Base-by-base conservation (phyloP, 2,797 vertebrate species). In the Thripadectes ignobilis region DNA sequence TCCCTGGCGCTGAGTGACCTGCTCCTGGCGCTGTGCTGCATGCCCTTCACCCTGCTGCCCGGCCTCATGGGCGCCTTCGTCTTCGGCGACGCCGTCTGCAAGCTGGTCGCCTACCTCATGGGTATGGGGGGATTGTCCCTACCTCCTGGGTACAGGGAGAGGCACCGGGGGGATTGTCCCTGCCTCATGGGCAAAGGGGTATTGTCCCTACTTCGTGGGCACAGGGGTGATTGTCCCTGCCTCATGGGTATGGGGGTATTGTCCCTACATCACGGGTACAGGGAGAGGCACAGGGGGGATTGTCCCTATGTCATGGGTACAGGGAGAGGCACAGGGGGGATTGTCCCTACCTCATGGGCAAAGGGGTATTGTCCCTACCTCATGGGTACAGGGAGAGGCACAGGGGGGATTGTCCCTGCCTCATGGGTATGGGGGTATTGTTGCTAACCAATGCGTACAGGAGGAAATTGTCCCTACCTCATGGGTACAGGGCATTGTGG, bases 41-140 rank as follows among this genome's bases (percentile, higher is more conserved):
- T 99, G 98, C 99, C 99, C 91, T 99, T 99, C 98, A 99, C 98
- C 23, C 98, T 99, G 82, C 98, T 99, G 96, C 99, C 99, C 89
- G 99, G 98, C 97, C 98, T 99, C 81, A 98, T 99, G 97, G 98
- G 98, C 89, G 98, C 99, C 93, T 99, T 99, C 98, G 93, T 99
- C 98, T 99, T 99, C 59, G 99, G 99, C 32, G 98, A 98, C 4
- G 97, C 98, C 49, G 98, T 99, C 98, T 99, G 99, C 98, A 99
- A 99, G 97, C 98, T 98, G 1, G 98, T 99, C 68, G 97, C 99
- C 91, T 99, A 99, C 97, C 98, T 99, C 76, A 99, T 99, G 99
- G 65, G 52, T 6, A 8, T 5, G n/a, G 14, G 20, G 54, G 32
- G 10, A n/a, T 21, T 20, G 30, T 57, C 54, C n/a, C 54, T 57